A percentile compares a stretch with the other conserved stretches of the same genome.
Conservation (phyloP, 2,888 invertebrate genomes). For the Leptinotarsa rubiginosa region DNA sequence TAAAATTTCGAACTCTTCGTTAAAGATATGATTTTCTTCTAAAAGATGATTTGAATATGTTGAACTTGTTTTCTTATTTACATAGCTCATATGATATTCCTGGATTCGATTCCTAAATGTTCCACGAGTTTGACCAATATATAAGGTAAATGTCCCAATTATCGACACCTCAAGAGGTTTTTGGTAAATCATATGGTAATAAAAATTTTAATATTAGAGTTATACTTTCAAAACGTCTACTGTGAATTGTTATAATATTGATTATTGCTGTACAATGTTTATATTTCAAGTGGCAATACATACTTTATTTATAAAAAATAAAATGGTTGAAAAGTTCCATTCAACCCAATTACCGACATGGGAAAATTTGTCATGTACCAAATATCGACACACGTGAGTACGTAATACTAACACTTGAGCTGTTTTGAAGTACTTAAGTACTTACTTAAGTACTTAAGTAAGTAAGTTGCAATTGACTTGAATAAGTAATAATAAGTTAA, state of each 20-base stretch:
- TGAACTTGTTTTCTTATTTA: too few species aligned
- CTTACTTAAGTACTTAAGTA: slow-evolving; percentile 12
- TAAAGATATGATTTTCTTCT: too few species aligned
- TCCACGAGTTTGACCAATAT: too few species aligned
- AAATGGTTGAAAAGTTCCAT: slow-evolving; percentile 18
- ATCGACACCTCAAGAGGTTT: not conserved
- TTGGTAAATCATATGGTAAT: slow-evolving; percentile 4
- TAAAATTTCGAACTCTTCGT: too few species aligned
- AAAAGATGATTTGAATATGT: too few species aligned
- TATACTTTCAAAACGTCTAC: slow-evolving; percentile 4
- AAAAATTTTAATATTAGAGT: slow-evolving; percentile 23
- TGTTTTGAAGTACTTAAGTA: slow-evolving; percentile 16
- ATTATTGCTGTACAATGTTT: slow-evolving; percentile 14
- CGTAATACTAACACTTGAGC: slow-evolving; percentile 21
- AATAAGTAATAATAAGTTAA: slow-evolving; percentile 13
- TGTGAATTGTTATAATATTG: slow-evolving; percentile 22
- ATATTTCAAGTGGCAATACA: slow-evolving; percentile 10
- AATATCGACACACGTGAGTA: slow-evolving; percentile 28
- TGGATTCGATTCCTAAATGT: too few species aligned
- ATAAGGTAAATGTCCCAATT: not conserved
- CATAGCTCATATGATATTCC: too few species aligned
- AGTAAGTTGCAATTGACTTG: slow-evolving; percentile 21
- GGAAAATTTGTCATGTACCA: slow-evolving; percentile 23
- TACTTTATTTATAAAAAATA: slow-evolving; percentile 18
- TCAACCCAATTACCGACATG: slow-evolving; percentile 21